Conservation (phyloP, 2,888 invertebrate genomes). For the Melieria crassipennis region DNA sequence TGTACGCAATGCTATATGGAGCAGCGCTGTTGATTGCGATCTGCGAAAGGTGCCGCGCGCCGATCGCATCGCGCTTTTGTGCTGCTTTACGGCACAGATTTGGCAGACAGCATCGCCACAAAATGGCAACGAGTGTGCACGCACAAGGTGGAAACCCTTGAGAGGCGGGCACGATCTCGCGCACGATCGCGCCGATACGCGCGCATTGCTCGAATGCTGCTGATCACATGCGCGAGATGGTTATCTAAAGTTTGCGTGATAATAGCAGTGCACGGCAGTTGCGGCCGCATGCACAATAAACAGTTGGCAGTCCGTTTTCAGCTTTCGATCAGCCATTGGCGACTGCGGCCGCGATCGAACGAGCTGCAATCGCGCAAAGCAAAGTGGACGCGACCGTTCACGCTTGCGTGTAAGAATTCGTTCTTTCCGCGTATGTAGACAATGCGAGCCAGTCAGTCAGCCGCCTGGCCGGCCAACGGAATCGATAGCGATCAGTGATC, state of each 20-base stretch:
- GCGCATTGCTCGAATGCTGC: neutral
- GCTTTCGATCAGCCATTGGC: constrained; percentile 7
- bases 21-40: too few relatives aligned
- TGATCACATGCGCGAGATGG: constrained; percentile 14
- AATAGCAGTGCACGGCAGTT: neutral
- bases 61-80: too few relatives aligned
- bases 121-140: too few relatives aligned
- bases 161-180: neutral
- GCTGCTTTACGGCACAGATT: too few relatives aligned
- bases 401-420: constrained; percentile 57
- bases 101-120: too few relatives aligned
- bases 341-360: neutral
- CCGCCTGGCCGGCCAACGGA: constrained; percentile 22
- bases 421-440: constrained; percentile 34
- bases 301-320: too few relatives aligned
- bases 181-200: neutral
- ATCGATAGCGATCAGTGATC: constrained; percentile 37
- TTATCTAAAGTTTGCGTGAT: constrained; percentile 20
- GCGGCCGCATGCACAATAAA: neutral
- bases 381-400: neutral
- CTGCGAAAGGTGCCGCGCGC: too few relatives aligned
- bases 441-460: too few relatives aligned
- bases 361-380: too few relatives aligned
- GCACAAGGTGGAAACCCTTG: too few relatives aligned
- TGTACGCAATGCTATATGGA: too few relatives aligned